These are phyloP conservation scores for Nematolebias whitei DNA, from an alignment of 2,113 vertebrate species.

Conservation along the genomic window DNA sequence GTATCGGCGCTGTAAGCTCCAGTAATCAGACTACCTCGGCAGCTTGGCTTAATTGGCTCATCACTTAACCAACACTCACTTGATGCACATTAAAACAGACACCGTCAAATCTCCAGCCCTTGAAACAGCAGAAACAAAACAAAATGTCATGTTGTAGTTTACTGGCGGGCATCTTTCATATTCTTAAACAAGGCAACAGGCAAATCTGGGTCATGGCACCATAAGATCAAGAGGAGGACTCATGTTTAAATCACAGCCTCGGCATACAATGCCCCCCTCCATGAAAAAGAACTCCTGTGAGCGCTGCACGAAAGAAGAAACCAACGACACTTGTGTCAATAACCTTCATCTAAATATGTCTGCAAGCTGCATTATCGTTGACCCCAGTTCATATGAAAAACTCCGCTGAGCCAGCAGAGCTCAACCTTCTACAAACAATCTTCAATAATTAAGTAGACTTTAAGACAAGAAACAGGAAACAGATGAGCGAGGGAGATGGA, in stretches of 20 bases:
- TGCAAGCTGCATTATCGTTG: not conserved
- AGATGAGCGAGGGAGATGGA: constrained; percentile 42
- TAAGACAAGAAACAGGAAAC: constrained; percentile 36
- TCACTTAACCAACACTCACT: constrained; percentile 56
- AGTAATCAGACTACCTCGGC: constrained; percentile 68
- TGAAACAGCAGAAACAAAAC: constrained; percentile 17
- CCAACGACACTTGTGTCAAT: constrained; percentile 11
- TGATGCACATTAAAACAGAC: constrained; percentile 45
- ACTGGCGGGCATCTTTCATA: constrained; percentile 9
- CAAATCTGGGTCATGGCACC: constrained; percentile 52
- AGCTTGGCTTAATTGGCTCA: constrained; percentile 69
- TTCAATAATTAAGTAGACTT: constrained; percentile 5
- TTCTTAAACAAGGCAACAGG: constrained; percentile 25
- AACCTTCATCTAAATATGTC: constrained; percentile 31
- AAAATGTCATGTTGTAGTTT: constrained; percentile 1
- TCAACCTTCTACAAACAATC: constrained; percentile 17
- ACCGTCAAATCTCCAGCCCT: constrained; percentile 29
- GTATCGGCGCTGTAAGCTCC: constrained; percentile 58
- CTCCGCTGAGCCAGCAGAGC: not conserved
- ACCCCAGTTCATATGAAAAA: constrained; percentile 9
- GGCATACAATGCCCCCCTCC: constrained; percentile 3
- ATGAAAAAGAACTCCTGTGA: constrained; percentile 19
- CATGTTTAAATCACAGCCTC: constrained; percentile 44
- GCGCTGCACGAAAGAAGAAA: constrained; percentile 21
- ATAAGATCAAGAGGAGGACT: constrained; percentile 26